Evolutionary conservation across 23 tunicate genomes (phyloP), one percentile per base, ranked within the genome.

Genomic region (Halocynthia aurantium): DNA sequence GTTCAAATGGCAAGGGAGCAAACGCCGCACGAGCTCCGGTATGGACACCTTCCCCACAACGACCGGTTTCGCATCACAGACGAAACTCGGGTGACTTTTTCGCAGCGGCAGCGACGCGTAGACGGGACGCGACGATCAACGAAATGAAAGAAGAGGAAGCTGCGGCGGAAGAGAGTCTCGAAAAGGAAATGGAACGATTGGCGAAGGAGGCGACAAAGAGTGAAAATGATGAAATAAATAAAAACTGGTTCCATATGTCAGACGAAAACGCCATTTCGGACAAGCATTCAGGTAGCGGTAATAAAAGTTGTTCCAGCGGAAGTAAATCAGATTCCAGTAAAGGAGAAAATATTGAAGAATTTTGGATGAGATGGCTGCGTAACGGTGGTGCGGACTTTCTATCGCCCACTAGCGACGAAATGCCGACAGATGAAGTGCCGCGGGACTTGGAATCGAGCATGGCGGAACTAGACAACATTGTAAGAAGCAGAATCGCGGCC

Each of bases 71-170:
- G 13, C 63, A 54, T 13, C 8, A 62, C 21, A 20, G 78, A 50
- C 19, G 22, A 10, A 54, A 20, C 63, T 44, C 56, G 13, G 57
- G 78, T 55, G 19, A 15, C 31, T 52, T 53, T 21, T 9, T 76
- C 9, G 50, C 84, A 31, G 49, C 77, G 9, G 76, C 67, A 13
- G 80, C 21, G 51, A 70, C 76, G 61, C 77, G 85, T 63, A 77
- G 62, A 20, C 78, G 95, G 51, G 95, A 83, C 67, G 87, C 83
- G 10, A 88, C 95, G 10, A 88, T 88, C 52, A 88, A 88, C 68
- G 95, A 88, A n/a, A 74, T 74, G 78, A 74, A 74, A 74, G 78
- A 74, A 54, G 78, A 74, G 64, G 78, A 74, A 54, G 78, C 56
- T 21, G 78, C 78, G 8, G 78, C 78, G 13, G 78, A 74, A 54